Conservation (phyloP, 2,797 vertebrate genomes). For the Bovichtus variegatus region DNA sequence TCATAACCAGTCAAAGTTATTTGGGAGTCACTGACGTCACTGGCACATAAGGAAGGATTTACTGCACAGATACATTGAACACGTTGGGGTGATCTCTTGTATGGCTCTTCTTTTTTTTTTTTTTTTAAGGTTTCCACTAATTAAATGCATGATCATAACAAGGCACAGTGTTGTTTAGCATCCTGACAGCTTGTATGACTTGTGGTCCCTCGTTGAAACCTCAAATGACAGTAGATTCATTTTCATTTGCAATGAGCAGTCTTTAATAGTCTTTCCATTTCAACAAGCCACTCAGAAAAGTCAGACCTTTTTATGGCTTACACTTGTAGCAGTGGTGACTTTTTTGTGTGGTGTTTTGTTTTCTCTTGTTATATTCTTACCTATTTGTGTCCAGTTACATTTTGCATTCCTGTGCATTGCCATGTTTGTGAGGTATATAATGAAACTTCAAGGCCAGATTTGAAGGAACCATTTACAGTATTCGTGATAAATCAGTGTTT, state of each 20-base stretch:
- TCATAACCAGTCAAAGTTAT: conserved; percentile 43
- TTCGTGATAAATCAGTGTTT: conserved; percentile 62
- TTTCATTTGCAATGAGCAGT: conserved; percentile 46
- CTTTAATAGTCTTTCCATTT: conserved; percentile 57
- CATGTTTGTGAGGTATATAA: conserved; percentile 55
- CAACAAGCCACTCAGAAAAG: conserved; percentile 45
- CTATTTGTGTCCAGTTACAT: conserved; percentile 62
- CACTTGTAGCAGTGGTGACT: conserved; percentile 41
- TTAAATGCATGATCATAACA: conserved; percentile 63
- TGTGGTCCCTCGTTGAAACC: conserved; percentile 55
- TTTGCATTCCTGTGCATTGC: conserved; percentile 83
- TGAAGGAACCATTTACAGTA: conserved; percentile 76
- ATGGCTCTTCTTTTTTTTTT: no score
- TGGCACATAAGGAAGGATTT: conserved; percentile 76
- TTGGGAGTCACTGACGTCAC: conserved; percentile 69
- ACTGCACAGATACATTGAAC: conserved; percentile 56
- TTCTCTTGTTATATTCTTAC: conserved; percentile 42
- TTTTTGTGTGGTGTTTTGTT: conserved; percentile 49
- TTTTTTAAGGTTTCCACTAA: conserved; percentile 53
- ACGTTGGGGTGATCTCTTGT: conserved; percentile 55
- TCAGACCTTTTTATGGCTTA: conserved; percentile 50
- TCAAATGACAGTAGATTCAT: conserved; percentile 33
- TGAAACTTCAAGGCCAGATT: conserved; percentile 53
- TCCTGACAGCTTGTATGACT: conserved; percentile 51
- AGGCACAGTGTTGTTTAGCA: conserved; percentile 47